These are phyloP conservation scores for Heliconius ethilla DNA, from an alignment of 2,888 invertebrate species.

Conservation along the genomic window DNA sequence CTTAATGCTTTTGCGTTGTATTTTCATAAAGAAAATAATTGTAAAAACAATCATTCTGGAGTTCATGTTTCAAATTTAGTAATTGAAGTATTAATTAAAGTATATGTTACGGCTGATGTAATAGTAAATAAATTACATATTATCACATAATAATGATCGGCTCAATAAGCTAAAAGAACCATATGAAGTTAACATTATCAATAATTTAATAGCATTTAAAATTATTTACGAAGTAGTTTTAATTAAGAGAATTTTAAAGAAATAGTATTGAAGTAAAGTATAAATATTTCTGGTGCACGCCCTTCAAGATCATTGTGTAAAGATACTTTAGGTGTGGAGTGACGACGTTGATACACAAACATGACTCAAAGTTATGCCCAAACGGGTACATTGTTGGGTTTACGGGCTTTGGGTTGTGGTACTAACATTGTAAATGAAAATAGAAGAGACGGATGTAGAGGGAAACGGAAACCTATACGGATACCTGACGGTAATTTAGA, in stretches of 20 bases:
- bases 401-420: constrained; percentile 8
- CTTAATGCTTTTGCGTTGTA: not conserved
- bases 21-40: not conserved
- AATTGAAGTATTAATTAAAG: too few species aligned
- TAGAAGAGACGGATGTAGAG: too few species aligned
- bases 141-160: too few species aligned
- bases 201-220: not conserved
- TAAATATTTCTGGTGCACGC: constrained; percentile 33
- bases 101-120: too few species aligned
- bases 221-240: not conserved
- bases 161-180: too few species aligned
- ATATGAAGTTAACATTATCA: not conserved
- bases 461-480: too few species aligned
- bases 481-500: too few species aligned
- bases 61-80: not conserved
- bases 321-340: constrained; percentile 39
- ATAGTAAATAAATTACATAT: too few species aligned
- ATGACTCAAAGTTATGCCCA: constrained; percentile 38
- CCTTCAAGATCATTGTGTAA: constrained; percentile 37
- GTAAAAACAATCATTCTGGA: not conserved
- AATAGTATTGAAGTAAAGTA: constrained; percentile 28
- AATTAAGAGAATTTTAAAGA: not conserved
- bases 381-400: constrained; percentile 24
- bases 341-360: constrained; percentile 42
- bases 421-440: not conserved